Percentiles rank a stretch among this genome's conserved stretches.
Evolutionary conservation across 2,113 vertebrate species (phyloP).

Genomic region (Semicossyphus pulcher): DNA sequence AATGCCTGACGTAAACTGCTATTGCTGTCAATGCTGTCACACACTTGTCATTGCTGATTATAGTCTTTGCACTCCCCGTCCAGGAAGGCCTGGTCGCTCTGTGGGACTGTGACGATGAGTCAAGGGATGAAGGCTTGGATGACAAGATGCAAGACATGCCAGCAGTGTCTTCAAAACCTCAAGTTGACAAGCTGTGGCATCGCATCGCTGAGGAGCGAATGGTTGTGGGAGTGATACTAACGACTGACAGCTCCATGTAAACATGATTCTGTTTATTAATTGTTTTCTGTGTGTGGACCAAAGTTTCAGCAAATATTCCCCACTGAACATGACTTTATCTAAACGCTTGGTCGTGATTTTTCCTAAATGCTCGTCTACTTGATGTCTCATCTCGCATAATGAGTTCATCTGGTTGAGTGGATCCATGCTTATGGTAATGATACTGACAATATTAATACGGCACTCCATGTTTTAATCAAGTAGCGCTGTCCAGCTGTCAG

Average conservation of each 20-base stretch:
- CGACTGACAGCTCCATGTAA: conserved; percentile 83
- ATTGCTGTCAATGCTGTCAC: conserved; percentile 57
- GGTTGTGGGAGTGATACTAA: conserved; percentile 88
- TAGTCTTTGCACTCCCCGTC: conserved; percentile 36
- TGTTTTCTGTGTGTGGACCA: background rate
- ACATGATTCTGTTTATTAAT: conserved; percentile 49
- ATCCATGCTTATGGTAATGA: conserved; percentile 24
- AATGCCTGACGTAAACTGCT: conserved; percentile 40
- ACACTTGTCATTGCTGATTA: conserved; percentile 63
- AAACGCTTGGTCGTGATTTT: conserved; percentile 2
- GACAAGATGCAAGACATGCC: conserved; percentile 57
- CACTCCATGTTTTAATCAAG: conserved; percentile 9
- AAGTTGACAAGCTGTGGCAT: conserved; percentile 89
- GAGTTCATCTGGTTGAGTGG: conserved; percentile 10
- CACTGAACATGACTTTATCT: conserved; percentile 11
- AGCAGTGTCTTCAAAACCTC: conserved; percentile 69
- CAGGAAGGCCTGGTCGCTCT: conserved; percentile 91
- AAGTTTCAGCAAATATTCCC: background rate
- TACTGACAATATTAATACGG: conserved; percentile 16
- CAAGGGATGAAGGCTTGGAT: conserved; percentile 63
- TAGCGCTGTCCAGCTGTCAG: conserved; percentile 36
- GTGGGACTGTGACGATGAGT: conserved; percentile 87
- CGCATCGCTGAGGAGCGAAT: conserved; percentile 86
- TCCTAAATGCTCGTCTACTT: background rate
- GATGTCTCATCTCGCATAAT: conserved; percentile 14